Evolutionary conservation across 1,140 invertebrate species (phyloP).

Genomic region (Brachionus rubens): DNA sequence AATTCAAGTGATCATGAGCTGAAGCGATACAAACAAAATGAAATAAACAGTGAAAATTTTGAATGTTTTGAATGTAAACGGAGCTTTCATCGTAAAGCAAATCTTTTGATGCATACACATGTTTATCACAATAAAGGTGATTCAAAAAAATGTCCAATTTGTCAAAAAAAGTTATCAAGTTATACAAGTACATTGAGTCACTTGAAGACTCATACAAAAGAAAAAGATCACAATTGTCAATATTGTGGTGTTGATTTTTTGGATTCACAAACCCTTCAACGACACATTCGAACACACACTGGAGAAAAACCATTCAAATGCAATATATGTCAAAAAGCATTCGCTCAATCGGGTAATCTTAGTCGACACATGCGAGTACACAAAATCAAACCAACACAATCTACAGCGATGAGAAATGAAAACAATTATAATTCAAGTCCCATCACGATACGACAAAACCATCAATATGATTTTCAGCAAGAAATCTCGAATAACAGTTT

Average conservation of each 20-base stretch:
- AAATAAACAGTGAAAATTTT: background rate
- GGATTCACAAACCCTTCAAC: slow-evolving; percentile 92
- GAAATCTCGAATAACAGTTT: no score
- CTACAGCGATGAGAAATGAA: no score
- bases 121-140: slow-evolving; percentile 21
- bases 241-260: slow-evolving; percentile 83
- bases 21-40: no score
- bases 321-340: slow-evolving; percentile 82
- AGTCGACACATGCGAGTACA: slow-evolving; percentile 73
- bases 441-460: no score
- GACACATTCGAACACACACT: slow-evolving; percentile 64
- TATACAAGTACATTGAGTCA: slow-evolving; percentile 55
- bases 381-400: no score
- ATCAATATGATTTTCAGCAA: no score
- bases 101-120: slow-evolving; percentile 22
- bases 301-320: slow-evolving; percentile 93
- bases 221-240: slow-evolving; percentile 74
- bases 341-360: slow-evolving; percentile 47
- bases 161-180: slow-evolving; percentile 6
- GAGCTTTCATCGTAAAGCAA: background rate
- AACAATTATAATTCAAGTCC: no score
- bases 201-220: slow-evolving; percentile 64
- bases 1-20: no score
- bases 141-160: slow-evolving; percentile 17
- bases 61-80: slow-evolving; percentile 11